Percentiles rank a stretch among this genome's conserved stretches.
Conservation (phyloP, 2,797 vertebrate species). For the Sardinella longiceps region DNA sequence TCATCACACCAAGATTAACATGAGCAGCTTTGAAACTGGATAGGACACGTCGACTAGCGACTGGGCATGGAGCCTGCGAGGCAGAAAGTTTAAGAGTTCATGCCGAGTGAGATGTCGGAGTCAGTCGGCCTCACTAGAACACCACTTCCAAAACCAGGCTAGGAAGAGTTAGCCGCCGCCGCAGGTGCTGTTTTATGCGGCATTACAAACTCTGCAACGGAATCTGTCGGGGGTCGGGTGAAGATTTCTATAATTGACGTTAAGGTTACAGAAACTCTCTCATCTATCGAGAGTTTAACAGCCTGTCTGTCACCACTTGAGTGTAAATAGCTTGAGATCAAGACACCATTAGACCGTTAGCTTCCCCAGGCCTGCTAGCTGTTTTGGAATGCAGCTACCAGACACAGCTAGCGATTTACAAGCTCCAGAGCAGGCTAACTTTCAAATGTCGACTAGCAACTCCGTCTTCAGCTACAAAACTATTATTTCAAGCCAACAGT, state of each 20-base stretch:
- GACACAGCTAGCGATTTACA: background rate
- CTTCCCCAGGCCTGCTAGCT: background rate
- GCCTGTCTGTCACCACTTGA: background rate
- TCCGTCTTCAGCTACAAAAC: background rate
- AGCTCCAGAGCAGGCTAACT: background rate
- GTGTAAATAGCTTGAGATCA: background rate
- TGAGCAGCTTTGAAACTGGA: background rate
- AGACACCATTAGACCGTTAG: background rate
- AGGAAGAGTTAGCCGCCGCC: constrained; percentile 2
- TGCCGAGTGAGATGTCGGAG: background rate
- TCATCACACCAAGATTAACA: background rate
- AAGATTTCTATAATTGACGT: background rate
- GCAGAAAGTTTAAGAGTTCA: constrained; percentile 12
- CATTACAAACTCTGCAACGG: background rate
- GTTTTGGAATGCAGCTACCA: background rate
- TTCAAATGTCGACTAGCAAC: background rate
- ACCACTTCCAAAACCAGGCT: background rate
- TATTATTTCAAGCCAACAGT: background rate
- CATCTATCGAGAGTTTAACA: background rate
- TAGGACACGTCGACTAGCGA: background rate
- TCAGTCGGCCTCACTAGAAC: background rate
- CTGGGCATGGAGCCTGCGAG: background rate
- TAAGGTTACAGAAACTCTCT: background rate
- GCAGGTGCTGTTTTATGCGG: background rate
- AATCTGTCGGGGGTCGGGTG: background rate